A percentile compares a stretch with the other conserved stretches of the same genome.
Conservation (phyloP, 1,140 invertebrate genomes). For the Drosophila mauritiana region DNA sequence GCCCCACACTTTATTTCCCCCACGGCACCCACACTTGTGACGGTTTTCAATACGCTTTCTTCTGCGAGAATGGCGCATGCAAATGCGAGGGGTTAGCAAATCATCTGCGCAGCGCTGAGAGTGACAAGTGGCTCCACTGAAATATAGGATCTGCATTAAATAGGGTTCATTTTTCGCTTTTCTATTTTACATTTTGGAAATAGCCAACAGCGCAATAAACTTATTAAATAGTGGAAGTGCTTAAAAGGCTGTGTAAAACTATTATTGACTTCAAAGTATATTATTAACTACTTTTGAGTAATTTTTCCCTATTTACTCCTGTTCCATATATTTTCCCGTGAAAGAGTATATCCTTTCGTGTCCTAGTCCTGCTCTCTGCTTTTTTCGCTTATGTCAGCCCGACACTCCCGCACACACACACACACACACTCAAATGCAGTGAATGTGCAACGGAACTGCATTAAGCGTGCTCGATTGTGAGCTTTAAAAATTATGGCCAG, state of each 20-base stretch:
- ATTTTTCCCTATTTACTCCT: neutral
- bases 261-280: neutral
- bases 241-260: too few relatives aligned
- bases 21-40: constrained; percentile 35
- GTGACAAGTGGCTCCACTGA: constrained; percentile 22
- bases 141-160: neutral
- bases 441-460: constrained; percentile 22
- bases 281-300: neutral
- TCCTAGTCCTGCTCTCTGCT: neutral
- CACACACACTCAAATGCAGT: constrained; percentile 15
- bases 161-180: neutral
- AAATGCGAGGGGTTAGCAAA: constrained; percentile 40
- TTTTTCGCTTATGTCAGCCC: constrained; percentile 45
- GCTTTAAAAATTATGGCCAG: constrained; percentile 53
- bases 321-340: neutral
- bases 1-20: constrained; percentile 11
- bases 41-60: constrained; percentile 69
- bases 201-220: too few relatives aligned
- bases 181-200: neutral
- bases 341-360: constrained; percentile 16
- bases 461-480: constrained; percentile 35
- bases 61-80: constrained; percentile 24
- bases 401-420: neutral
- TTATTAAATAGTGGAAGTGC: too few relatives aligned
- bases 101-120: constrained; percentile 19